These are phyloP conservation scores for Etheostoma nigrum DNA, from an alignment of 2,797 vertebrate genomes.

Conservation along the genomic window DNA sequence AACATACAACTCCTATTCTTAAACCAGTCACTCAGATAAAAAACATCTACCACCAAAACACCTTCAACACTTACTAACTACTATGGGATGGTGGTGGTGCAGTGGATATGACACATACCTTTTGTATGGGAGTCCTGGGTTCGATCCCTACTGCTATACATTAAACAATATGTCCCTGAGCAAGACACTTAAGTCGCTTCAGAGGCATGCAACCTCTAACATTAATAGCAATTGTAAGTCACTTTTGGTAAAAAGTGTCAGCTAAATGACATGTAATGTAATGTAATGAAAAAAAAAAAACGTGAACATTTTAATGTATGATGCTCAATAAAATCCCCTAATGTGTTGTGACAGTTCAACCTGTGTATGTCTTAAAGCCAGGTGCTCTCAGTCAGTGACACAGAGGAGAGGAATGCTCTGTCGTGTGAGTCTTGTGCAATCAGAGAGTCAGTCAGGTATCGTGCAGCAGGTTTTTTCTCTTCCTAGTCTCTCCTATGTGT, in stretches of 20 bases:
- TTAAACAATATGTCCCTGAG: no score
- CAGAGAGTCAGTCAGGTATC: conserved; percentile 50
- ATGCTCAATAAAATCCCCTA: conserved; percentile 24
- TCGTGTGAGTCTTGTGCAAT: conserved; percentile 30
- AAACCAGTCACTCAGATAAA: not conserved
- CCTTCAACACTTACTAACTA: not conserved
- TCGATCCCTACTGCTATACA: no score
- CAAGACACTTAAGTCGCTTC: no score
- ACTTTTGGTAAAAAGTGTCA: no score
- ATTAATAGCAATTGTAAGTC: no score
- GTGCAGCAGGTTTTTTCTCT: conserved; percentile 15
- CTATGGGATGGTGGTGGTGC: no score
- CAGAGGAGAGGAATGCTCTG: not conserved
- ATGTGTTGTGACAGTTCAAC: not conserved
- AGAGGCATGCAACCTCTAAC: no score
- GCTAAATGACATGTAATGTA: no score
- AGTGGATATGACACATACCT: no score
- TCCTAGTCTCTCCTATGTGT: not conserved
- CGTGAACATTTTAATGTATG: not conserved
- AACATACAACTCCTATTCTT: not conserved
- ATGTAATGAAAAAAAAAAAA: no score
- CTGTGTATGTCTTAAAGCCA: conserved; percentile 5
- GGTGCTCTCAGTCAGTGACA: conserved; percentile 26
- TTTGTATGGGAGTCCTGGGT: no score
- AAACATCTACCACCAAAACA: not conserved